Percentiles rank a stretch among this genome's conserved stretches.
Evolutionary conservation across 2,888 invertebrate genomes (phyloP).

Genomic region (Drosophila borborema): DNA sequence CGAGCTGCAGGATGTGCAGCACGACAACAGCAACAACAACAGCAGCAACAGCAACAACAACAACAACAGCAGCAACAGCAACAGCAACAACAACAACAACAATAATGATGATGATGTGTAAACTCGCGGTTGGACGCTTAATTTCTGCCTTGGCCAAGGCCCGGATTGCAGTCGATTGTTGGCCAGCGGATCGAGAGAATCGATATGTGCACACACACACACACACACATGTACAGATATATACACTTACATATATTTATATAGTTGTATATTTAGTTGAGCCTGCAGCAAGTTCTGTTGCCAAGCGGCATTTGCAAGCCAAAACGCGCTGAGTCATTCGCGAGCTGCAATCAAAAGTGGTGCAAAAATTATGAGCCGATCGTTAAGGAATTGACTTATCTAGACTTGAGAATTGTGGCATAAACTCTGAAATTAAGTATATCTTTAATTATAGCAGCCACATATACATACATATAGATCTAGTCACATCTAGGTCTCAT

Average conservation of each 20-base stretch:
- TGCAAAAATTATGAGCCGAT: conserved; percentile 41
- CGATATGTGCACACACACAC: conserved; percentile 9
- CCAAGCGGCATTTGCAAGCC: conserved; percentile 39
- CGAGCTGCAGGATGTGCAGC: conserved; percentile 63
- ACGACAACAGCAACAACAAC: conserved; percentile 58
- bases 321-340: conserved; percentile 48
- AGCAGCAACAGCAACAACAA: conserved; percentile 53
- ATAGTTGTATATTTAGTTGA: neutral
- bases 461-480: neutral
- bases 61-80: conserved; percentile 58
- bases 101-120: conserved; percentile 81
- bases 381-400: conserved; percentile 25
- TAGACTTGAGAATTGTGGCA: conserved; percentile 2
- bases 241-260: neutral
- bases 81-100: conserved; percentile 67
- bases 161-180: conserved; percentile 31
- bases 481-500: neutral
- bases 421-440: conserved; percentile 2
- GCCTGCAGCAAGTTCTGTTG: conserved; percentile 36
- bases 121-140: conserved; percentile 80
- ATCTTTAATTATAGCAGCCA: conserved; percentile 6
- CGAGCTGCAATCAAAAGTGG: conserved; percentile 49
- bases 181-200: conserved; percentile 8
- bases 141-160: conserved; percentile 76
- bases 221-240: neutral